These are phyloP conservation scores for Ectemnius lituratus DNA, from an alignment of 2,888 invertebrate species.

Conservation along the genomic window DNA sequence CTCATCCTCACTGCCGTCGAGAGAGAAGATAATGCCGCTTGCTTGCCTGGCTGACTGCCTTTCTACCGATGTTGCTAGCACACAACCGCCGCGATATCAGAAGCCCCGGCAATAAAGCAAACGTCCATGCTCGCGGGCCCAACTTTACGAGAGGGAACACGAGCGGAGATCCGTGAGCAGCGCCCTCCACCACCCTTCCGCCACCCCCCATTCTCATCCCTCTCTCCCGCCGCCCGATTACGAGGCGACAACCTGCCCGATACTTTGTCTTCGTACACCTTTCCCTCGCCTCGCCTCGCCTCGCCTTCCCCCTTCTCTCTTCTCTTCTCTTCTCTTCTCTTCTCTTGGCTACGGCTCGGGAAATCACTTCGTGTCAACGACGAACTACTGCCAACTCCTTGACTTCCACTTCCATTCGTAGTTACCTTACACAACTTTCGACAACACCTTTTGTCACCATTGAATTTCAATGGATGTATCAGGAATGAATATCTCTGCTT, in stretches of 20 bases:
- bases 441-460: too few species aligned
- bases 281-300: constrained; percentile 18
- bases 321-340: too few species aligned
- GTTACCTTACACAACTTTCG: too few species aligned
- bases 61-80: constrained; percentile 65
- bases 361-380: neutral
- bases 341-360: neutral
- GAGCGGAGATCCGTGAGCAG: constrained; percentile 17
- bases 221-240: neutral
- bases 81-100: constrained; percentile 71
- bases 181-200: neutral
- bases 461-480: too few species aligned
- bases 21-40: constrained; percentile 74
- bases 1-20: constrained; percentile 69
- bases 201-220: neutral
- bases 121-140: constrained; percentile 56
- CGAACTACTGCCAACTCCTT: neutral
- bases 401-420: neutral
- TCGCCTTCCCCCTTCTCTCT: neutral
- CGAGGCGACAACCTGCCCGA: constrained; percentile 51
- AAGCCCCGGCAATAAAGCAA: constrained; percentile 74
- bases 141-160: constrained; percentile 56
- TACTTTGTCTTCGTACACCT: constrained; percentile 32
- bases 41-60: constrained; percentile 56
- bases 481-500: too few species aligned